Evolutionary conservation across 2,888 invertebrate species (phyloP).

Genomic region (Patella caerulea): DNA sequence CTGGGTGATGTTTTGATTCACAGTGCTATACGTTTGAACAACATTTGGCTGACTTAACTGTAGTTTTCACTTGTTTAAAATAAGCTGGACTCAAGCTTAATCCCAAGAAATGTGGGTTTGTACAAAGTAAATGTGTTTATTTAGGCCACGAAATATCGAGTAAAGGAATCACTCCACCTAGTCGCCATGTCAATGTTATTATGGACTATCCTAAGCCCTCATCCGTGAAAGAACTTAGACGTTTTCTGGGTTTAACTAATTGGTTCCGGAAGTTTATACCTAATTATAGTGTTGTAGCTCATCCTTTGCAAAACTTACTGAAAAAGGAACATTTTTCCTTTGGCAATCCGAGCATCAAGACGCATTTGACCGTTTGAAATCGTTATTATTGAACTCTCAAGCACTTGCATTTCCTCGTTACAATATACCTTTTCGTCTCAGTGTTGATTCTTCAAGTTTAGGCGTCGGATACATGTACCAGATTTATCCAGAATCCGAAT

Average conservation of each 20-base stretch:
- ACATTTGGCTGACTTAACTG: too few relatives aligned
- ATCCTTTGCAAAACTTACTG: constrained; percentile 13
- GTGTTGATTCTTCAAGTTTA: constrained; percentile 13
- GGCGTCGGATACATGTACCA: neutral
- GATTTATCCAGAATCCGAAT: neutral
- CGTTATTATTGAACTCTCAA: constrained; percentile 13
- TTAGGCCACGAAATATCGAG: constrained; percentile 27
- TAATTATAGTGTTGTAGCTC: constrained; percentile 22
- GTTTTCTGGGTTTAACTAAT: constrained; percentile 28
- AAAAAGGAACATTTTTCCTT: constrained; percentile 18
- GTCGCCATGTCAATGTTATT: constrained; percentile 5
- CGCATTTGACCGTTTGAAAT: constrained; percentile 11
- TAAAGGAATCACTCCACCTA: constrained; percentile 22
- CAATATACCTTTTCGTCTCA: constrained; percentile 21
- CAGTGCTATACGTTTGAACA: too few relatives aligned
- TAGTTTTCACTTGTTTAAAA: too few relatives aligned
- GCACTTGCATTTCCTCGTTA: constrained; percentile 26
- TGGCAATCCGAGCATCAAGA: constrained; percentile 21
- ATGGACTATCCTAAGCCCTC: constrained; percentile 16
- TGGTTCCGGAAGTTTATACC: constrained; percentile 35
- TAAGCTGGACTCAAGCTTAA: constrained; percentile 10
- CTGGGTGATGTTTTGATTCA: too few relatives aligned
- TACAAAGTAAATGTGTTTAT: constrained; percentile 20
- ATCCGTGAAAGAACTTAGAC: constrained; percentile 23
- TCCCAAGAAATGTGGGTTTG: constrained; percentile 32